Conservation (phyloP, 2,113 vertebrate genomes). For the Ceratotherium simum region DNA sequence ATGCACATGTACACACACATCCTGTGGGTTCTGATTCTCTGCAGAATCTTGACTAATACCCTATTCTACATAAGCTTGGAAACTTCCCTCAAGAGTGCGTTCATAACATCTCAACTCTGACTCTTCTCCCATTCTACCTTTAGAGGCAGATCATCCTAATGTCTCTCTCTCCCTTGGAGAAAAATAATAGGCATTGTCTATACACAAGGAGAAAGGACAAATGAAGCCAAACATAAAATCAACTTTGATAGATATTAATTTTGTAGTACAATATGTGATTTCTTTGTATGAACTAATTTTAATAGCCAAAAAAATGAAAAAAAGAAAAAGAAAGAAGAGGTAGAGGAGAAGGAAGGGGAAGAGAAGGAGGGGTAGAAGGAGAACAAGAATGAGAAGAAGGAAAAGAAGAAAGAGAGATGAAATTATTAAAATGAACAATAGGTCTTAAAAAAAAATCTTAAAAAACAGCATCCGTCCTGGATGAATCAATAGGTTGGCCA, state of each 20-base stretch:
- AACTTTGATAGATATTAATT: background rate
- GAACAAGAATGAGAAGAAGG: background rate
- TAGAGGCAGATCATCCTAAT: background rate
- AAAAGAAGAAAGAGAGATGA: background rate
- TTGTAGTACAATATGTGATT: background rate
- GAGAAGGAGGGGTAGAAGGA: background rate
- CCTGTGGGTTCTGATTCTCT: background rate
- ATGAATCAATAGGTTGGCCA: conserved; percentile 80
- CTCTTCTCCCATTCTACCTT: background rate
- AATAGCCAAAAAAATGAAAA: background rate
- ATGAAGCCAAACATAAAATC: background rate
- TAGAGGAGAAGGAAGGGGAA: background rate
- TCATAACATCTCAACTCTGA: background rate
- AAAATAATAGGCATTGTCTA: background rate
- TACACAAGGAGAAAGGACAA: background rate
- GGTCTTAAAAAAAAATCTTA: conserved; percentile 64
- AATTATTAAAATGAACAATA: conserved; percentile 36
- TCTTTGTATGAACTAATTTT: conserved; percentile 39
- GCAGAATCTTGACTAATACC: background rate
- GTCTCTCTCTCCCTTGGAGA: background rate
- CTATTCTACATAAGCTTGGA: background rate
- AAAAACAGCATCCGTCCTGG: conserved; percentile 61
- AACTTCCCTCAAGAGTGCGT: background rate
- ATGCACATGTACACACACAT: too few species aligned
- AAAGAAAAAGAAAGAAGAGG: background rate